Percentiles rank a stretch among this genome's conserved stretches.
These are phyloP conservation scores for Otolemur garnettii DNA, from an alignment of 2,113 vertebrate species.

Conservation along the genomic window DNA sequence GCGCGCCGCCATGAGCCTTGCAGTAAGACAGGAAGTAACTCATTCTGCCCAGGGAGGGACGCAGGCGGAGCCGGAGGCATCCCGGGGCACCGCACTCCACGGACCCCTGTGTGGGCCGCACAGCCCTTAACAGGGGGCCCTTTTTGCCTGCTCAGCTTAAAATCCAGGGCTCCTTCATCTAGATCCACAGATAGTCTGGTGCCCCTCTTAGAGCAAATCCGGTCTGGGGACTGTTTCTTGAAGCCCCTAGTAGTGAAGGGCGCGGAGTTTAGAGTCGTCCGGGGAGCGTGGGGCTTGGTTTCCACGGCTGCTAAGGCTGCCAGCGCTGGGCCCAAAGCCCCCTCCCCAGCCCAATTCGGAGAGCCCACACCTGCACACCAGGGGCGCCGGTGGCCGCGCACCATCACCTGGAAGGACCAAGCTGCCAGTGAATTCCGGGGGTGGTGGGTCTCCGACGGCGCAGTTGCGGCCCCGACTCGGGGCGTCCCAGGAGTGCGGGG, in stretches of 20 bases:
- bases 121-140: constrained; percentile 39
- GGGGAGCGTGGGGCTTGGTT: background rate
- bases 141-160: constrained; percentile 50
- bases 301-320: background rate
- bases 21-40: constrained; percentile 96
- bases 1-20: constrained; percentile 89
- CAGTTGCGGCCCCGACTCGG: background rate
- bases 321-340: background rate
- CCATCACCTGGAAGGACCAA: constrained; percentile 76
- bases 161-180: constrained; percentile 4
- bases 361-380: constrained; percentile 57
- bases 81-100: background rate
- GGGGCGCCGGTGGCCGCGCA: constrained; percentile 50
- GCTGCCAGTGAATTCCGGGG: constrained; percentile 33
- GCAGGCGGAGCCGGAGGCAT: constrained; percentile 25
- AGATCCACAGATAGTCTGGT: background rate
- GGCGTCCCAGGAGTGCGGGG: constrained; percentile 19
- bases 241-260: background rate
- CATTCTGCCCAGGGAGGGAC: constrained; percentile 87
- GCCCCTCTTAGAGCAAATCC: background rate
- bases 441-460: constrained; percentile 76
- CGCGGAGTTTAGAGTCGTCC: background rate
- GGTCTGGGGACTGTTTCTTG: background rate
- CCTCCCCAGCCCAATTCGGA: constrained; percentile 30
- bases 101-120: background rate